Percentiles rank a stretch among this genome's conserved stretches.
Evolutionary conservation across 2,888 invertebrate genomes (phyloP).

Genomic region (Euzophera pinguis): DNA sequence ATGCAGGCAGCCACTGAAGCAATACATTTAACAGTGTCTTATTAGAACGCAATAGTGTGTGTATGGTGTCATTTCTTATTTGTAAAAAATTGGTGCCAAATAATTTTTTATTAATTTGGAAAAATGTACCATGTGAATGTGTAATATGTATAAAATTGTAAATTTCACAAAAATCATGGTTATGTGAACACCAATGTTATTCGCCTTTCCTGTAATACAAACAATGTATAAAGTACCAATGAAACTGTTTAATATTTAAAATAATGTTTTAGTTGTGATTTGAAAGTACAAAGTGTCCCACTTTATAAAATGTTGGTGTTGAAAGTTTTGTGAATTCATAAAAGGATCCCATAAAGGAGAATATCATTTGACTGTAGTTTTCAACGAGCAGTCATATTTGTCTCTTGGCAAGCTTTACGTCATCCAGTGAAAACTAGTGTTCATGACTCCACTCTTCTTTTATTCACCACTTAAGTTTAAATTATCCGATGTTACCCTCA

Average conservation of each 20-base stretch:
- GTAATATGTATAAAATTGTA: conserved; percentile 1
- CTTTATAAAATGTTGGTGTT: not conserved
- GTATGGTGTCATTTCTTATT: conserved; percentile 5
- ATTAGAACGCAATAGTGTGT: conserved; percentile 6
- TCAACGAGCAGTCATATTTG: no score
- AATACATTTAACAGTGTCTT: conserved; percentile 15
- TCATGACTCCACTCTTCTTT: not conserved
- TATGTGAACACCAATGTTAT: conserved; percentile 31
- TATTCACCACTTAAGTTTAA: not conserved
- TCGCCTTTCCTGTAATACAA: not conserved
- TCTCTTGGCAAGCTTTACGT: not conserved
- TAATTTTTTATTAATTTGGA: conserved; percentile 13
- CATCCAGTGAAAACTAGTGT: not conserved
- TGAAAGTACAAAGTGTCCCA: conserved; percentile 62
- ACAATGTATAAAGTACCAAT: conserved; percentile 12
- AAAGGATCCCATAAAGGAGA: not conserved
- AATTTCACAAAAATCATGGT: conserved; percentile 24
- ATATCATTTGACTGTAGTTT: not conserved
- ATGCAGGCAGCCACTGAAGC: conserved; percentile 11
- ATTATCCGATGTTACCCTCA: not conserved
- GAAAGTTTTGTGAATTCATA: not conserved
- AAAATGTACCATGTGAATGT: conserved; percentile 1
- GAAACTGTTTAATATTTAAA: conserved; percentile 31
- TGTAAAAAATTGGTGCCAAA: conserved; percentile 25
- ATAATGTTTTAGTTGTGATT: conserved; percentile 58